Base-by-base conservation (phyloP, 1,140 invertebrate genomes). In the Nomia melanderi region DNA sequence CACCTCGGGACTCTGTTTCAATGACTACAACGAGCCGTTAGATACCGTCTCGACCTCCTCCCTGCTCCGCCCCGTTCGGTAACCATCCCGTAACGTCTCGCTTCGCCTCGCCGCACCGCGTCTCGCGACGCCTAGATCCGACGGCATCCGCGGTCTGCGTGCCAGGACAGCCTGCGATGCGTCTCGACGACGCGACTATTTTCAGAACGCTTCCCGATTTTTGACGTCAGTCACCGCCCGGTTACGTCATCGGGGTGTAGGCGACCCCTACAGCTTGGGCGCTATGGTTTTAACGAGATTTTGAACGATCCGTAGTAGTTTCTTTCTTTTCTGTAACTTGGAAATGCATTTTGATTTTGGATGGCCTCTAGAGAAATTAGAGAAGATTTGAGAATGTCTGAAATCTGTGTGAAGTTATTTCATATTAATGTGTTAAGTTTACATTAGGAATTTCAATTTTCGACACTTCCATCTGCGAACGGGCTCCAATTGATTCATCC, bases 1-100 rank as follows among this genome's bases (percentile, higher is more conserved):
- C 70, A 74, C 81, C 81, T 78, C 76, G 69, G 75, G 71, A 83
- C 81, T 50, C 17, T 59, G 76, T 83, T 83, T 83, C 79, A 82
- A 82, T 78, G 81, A 59, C 63, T 71, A 65, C 44, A 62, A 33
- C 56, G 60, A 65, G 41, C 62, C 53, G 73, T 69, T 66, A 67
- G 64, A 67, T 39, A 41, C 25, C 50, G 31, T n/a, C 36, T 56
- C 11, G 31, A 8, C 11, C 25, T 23, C 62, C 62, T 47, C 33
- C 39, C 5, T 9, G 71, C 20, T 33, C 36, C 20, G 60, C 44
- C 44, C n/a, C 41, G 0, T 60, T n/a, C n/a, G n/a, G n/a, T n/a
- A n/a, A n/a, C n/a, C 44, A 20, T 5, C 25, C 9, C 11, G 39
- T 12, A 23, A 12, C 23, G 3, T 23, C 41, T 17, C 41, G 41